phyloP scores from a whole-genome alignment of 2,888 invertebrate genomes.

The Acronicta psi region DNA sequence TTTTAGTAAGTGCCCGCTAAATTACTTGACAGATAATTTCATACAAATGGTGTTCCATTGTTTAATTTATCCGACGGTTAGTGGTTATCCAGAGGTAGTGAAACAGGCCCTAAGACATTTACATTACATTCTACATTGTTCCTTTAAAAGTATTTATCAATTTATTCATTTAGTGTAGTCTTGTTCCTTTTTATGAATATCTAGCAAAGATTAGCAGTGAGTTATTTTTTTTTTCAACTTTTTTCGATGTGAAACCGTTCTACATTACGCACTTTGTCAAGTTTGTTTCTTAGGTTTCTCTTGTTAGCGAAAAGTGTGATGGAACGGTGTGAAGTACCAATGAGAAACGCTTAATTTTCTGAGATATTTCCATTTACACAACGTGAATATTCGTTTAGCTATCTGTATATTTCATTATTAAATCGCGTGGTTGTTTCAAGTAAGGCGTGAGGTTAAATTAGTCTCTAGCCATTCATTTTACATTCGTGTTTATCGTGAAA shows the following conservation, averaged over 20 bases:
- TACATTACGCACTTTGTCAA: neutral
- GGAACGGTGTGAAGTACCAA: no score
- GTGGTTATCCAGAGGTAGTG: no score
- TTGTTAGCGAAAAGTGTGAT: neutral
- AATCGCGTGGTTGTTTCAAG: constrained; percentile 71
- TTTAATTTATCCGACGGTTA: no score
- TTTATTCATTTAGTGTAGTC: neutral
- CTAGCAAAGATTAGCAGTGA: neutral
- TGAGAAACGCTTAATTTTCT: no score
- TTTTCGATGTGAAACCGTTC: no score
- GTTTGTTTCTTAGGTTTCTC: neutral
- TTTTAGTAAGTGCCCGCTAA: no score
- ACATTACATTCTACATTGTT: no score
- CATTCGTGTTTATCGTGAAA: constrained; percentile 34
- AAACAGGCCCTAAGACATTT: no score
- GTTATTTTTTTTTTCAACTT: neutral
- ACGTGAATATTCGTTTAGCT: constrained; percentile 40
- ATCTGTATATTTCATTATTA: constrained; percentile 67
- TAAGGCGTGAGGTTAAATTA: constrained; percentile 71
- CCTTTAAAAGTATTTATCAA: no score
- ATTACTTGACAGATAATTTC: no score
- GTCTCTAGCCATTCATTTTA: constrained; percentile 51
- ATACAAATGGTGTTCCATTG: no score
- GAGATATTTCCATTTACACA: neutral
- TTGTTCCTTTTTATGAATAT: neutral